A percentile compares a stretch with the other conserved stretches of the same genome.
Evolutionary conservation across 2,888 invertebrate genomes (phyloP).

Genomic region (Venustoraphidia nigricollis): DNA sequence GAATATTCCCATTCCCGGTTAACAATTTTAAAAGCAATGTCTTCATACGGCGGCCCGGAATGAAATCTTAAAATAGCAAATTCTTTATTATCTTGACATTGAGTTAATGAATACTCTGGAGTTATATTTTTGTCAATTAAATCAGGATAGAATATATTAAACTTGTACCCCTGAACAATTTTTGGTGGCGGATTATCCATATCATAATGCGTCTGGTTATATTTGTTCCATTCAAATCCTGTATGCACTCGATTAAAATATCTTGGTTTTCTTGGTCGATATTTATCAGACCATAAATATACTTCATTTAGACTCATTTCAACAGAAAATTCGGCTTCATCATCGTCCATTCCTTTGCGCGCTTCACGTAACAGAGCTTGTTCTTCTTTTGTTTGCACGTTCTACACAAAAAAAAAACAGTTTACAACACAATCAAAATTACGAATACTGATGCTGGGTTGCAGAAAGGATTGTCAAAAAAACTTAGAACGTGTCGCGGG

Average conservation of each 20-base stretch:
- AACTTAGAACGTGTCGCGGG: no score
- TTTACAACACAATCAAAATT: background rate
- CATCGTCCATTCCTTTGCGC: constrained; percentile 65
- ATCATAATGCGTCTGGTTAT: constrained; percentile 99
- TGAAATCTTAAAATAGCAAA: constrained; percentile 90
- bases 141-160: constrained; percentile 99
- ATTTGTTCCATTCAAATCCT: constrained; percentile 99
- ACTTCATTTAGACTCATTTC: constrained; percentile 74
- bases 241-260: constrained; percentile 95
- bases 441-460: background rate
- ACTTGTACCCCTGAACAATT: constrained; percentile 99
- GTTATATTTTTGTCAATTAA: constrained; percentile 85
- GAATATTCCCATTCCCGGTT: constrained; percentile 99
- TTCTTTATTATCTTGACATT: constrained; percentile 82
- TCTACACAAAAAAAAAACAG: constrained; percentile 13
- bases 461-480: no score
- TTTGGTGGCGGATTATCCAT: constrained; percentile 99
- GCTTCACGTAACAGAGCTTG: constrained; percentile 64
- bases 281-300: constrained; percentile 95
- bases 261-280: constrained; percentile 89
- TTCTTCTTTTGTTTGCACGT: constrained; percentile 33
- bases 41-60: constrained; percentile 99
- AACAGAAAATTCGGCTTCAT: constrained; percentile 84
- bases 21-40: constrained; percentile 97
- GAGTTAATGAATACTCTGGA: constrained; percentile 86